phyloP scores from a whole-genome alignment of 2,113 vertebrate genomes.

The Struthidea cinerea region DNA sequence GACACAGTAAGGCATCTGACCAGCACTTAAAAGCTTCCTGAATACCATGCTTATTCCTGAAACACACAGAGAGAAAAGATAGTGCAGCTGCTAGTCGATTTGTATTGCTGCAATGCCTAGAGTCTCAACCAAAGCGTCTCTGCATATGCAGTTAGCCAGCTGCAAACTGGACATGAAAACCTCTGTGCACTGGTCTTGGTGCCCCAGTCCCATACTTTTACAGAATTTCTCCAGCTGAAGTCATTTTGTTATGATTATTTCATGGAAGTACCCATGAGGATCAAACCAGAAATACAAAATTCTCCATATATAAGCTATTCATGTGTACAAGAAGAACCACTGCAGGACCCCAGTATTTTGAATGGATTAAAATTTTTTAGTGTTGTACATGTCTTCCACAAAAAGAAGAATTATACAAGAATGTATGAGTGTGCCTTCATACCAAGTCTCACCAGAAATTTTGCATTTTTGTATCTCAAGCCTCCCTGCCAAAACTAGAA shows the following conservation, averaged over 20 bases:
- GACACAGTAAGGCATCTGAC: neutral
- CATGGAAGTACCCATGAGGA: neutral
- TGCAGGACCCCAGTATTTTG: neutral
- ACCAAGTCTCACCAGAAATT: neutral
- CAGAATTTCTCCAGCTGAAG: neutral
- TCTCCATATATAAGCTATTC: neutral
- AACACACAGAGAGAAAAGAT: neutral
- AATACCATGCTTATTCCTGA: neutral
- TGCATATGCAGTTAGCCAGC: neutral
- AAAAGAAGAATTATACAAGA: neutral
- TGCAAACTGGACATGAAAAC: neutral
- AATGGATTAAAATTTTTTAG: neutral
- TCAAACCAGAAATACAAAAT: neutral
- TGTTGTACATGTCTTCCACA: neutral
- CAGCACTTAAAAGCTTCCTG: neutral
- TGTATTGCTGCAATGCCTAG: neutral
- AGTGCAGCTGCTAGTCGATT: neutral
- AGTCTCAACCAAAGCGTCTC: neutral
- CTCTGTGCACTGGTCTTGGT: neutral
- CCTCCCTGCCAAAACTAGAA: neutral
- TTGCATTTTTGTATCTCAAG: neutral
- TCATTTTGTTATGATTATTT: neutral
- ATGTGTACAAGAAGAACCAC: neutral
- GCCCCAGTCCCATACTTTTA: neutral
- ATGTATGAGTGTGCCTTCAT: neutral